phyloP scores from a whole-genome alignment of 2,113 vertebrate genomes.

The Sturnira hondurensis region DNA sequence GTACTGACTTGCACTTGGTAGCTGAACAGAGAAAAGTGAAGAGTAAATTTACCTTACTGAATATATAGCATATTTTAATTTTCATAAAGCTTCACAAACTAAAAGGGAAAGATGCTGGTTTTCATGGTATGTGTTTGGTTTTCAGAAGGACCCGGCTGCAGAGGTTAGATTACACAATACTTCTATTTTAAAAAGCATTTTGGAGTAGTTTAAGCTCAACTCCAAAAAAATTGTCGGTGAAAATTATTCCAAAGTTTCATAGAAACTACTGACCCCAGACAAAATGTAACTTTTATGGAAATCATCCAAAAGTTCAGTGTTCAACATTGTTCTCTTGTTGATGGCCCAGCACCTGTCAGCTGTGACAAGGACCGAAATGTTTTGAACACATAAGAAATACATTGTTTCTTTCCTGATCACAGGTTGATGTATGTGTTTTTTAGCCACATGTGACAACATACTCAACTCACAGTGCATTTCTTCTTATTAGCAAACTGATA shows the following conservation, averaged over 20 bases:
- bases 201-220: slow-evolving; percentile 51
- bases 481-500: slow-evolving; percentile 56
- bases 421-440: slow-evolving; percentile 52
- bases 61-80: not conserved
- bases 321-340: slow-evolving; percentile 81
- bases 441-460: slow-evolving; percentile 35
- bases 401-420: slow-evolving; percentile 41
- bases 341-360: slow-evolving; percentile 79
- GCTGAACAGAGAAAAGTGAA: not conserved
- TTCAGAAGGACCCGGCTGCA: not conserved
- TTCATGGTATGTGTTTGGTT: not conserved
- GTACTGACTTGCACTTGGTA: not conserved
- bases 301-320: slow-evolving; percentile 77
- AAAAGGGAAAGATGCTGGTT: not conserved
- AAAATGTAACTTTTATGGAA: slow-evolving; percentile 78
- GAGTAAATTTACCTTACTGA: not conserved
- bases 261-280: slow-evolving; percentile 71
- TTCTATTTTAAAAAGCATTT: slow-evolving; percentile 17
- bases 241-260: slow-evolving; percentile 68
- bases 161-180: slow-evolving; percentile 38
- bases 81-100: not conserved
- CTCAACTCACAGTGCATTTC: slow-evolving; percentile 28
- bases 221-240: slow-evolving; percentile 41
- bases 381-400: slow-evolving; percentile 61
- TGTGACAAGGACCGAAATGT: slow-evolving; percentile 67